Base-by-base conservation (phyloP, 2,113 vertebrate genomes). In the Egretta garzetta region DNA sequence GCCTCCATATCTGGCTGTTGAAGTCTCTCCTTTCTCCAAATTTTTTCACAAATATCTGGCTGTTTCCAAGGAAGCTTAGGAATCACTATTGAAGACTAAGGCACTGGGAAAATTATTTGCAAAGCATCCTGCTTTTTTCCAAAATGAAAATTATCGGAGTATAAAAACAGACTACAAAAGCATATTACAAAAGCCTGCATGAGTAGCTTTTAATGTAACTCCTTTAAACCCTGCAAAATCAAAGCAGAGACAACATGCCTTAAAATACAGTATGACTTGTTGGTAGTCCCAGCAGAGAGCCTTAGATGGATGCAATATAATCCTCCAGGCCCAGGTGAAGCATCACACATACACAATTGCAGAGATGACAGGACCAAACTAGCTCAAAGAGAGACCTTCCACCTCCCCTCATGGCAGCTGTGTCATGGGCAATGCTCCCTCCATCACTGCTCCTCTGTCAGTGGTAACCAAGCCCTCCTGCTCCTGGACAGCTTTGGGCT, bases 351-450 rank as follows among this genome's bases (percentile, higher is more conserved):
- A 60, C 21, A 24, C 4, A 3, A 12, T 30, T 71, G n/a, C 10
- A 56, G 83, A 76, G 20, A 13, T 60, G 20, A n/a, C 6, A 14
- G 3, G 4, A 59, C 4, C 6, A 27, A 71, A 66, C 16, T 21
- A 55, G 20, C 10, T 32, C 56, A 74, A 49, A 63, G 20, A 1
- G 1, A 79, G 55, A 71, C 30, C 18, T 80, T 47, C 5, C 12
- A 56, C 10, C 30, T 70, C 23, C 45, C 55, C 11, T 3, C 4
- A 1, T 5, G 0, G 1, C 10, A 79, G 3, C 2, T 23, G 9
- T 43, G 8, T 35, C 26, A 43, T 8, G 8, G 35, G 3, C 43
- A 83, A 27, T 0, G 1, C 4, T 64, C 27, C 37, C 63, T 77
- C 30, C 39, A 60, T 12, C 33, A 7, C 20, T 35, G 28, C 10